phyloP scores from a whole-genome alignment of 2,888 invertebrate species.

The Ariolimax columbianus region DNA sequence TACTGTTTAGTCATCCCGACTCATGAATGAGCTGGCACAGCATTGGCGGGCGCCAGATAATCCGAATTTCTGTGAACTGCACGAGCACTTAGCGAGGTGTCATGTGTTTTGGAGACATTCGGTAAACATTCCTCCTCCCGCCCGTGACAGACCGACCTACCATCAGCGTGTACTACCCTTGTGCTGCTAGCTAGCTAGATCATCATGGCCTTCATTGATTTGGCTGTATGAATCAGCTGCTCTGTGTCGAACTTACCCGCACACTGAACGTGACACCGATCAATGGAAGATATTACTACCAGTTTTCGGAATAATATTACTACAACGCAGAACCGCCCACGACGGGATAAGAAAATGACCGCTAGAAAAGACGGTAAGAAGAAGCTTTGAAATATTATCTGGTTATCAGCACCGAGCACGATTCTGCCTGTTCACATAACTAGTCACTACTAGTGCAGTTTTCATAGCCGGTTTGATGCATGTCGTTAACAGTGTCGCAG shows the following conservation, averaged over 20 bases:
- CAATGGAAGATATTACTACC: slow-evolving; percentile 41
- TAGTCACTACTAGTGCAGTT: no score
- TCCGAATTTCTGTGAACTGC: slow-evolving; percentile 13
- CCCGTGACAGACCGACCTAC: neutral
- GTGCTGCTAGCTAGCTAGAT: neutral
- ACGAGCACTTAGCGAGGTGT: slow-evolving; percentile 34
- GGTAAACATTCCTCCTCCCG: slow-evolving; percentile 41
- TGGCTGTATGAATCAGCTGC: neutral
- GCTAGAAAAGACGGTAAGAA: slow-evolving; percentile 3
- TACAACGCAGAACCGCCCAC: neutral
- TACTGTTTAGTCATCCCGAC: slow-evolving; percentile 52
- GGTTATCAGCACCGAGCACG: no score
- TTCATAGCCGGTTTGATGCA: no score
- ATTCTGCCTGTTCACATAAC: no score
- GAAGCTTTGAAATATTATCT: no score
- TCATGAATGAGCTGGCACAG: slow-evolving; percentile 50
- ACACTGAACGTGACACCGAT: neutral
- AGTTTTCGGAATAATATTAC: neutral
- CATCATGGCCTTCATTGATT: no score
- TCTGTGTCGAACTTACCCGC: neutral
- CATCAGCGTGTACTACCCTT: neutral
- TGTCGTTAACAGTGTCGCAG: no score
- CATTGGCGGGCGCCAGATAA: slow-evolving; percentile 31
- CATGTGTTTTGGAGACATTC: slow-evolving; percentile 29
- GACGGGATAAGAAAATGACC: slow-evolving; percentile 32